Percentiles rank a stretch among this genome's conserved stretches.
Evolutionary conservation across 2,888 invertebrate genomes (phyloP).

Genomic region (Frankliniella intonsa): DNA sequence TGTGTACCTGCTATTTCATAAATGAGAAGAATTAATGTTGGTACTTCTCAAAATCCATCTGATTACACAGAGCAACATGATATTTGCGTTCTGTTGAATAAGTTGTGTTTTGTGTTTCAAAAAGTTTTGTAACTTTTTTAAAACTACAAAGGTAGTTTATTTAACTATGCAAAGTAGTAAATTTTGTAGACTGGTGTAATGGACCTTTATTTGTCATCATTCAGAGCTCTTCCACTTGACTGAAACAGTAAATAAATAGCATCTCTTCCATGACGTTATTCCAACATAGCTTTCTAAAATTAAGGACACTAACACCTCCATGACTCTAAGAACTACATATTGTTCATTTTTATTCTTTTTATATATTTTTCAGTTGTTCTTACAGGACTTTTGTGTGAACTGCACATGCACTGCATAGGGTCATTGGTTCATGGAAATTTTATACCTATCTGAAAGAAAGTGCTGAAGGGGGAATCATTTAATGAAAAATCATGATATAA

Average conservation of each 20-base stretch:
- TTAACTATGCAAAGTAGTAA: background rate
- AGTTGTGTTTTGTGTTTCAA: background rate
- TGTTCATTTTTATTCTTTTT: too few species aligned
- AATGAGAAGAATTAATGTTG: background rate
- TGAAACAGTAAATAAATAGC: slow-evolving; percentile 12
- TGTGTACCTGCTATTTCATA: background rate
- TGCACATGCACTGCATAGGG: too few species aligned
- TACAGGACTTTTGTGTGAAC: too few species aligned
- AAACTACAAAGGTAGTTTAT: background rate
- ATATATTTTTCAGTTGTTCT: too few species aligned
- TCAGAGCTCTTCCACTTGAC: slow-evolving; percentile 5
- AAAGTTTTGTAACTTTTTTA: background rate
- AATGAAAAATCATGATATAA: too few species aligned
- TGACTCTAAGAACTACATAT: too few species aligned
- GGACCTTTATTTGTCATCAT: background rate
- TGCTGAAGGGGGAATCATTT: too few species aligned
- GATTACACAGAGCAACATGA: background rate
- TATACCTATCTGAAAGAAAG: too few species aligned
- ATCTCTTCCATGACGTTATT: background rate
- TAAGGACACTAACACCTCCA: background rate
- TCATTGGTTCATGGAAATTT: too few species aligned
- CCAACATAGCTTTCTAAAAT: background rate
- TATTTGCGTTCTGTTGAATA: background rate
- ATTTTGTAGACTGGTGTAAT: background rate
- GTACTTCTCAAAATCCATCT: background rate